Base-by-base conservation (phyloP, 2,888 invertebrate genomes). In the Epiblema foenella region DNA sequence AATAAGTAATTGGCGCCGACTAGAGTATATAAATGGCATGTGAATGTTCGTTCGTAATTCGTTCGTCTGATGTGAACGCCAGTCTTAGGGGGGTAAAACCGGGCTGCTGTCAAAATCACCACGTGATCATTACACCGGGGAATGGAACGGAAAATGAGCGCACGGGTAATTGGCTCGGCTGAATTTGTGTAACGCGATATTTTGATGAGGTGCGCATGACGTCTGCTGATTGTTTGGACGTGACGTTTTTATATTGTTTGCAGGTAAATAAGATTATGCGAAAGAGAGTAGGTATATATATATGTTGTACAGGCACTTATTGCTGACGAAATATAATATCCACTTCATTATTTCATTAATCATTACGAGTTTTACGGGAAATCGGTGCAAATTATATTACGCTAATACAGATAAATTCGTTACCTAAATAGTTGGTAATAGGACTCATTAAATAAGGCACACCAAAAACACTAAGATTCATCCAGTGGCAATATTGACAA, bases 111-210 rank as follows among this genome's bases (percentile, higher is more conserved):
- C 93, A 93, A 88, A 91, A 91, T 93, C 92, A 92, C 90, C 91
- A 89, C 89, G 90, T 89, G 91, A 91, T 91, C 89, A 86, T 91
- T 92, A 91, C 91, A 91, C 87, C 89, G 80, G 91, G 90, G 91
- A 92, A 90, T 88, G 91, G 89, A 87, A 89, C 85, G 88, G 91
- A 89, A 91, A 93, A 92, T 90, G 91, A 89, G 85, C 85, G 90
- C 88, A 81, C 86, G 87, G 88, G 88, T 93, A 93, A 93, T 93
- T 92, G 92, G 90, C 89, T 39, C 81, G 79, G 83, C 82, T 82
- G 91, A 91, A 89, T 88, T 89, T 86, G 90, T 88, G 91, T 89
- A 91, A 93, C 85, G 85, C 81, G 91, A 93, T 93, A 91, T 92
- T 92, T 91, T 92, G 92, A 92, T 92, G 90, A 90, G 88, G 87